Base-by-base conservation (phyloP, 2,797 vertebrate genomes). In the Tapera naevia region DNA sequence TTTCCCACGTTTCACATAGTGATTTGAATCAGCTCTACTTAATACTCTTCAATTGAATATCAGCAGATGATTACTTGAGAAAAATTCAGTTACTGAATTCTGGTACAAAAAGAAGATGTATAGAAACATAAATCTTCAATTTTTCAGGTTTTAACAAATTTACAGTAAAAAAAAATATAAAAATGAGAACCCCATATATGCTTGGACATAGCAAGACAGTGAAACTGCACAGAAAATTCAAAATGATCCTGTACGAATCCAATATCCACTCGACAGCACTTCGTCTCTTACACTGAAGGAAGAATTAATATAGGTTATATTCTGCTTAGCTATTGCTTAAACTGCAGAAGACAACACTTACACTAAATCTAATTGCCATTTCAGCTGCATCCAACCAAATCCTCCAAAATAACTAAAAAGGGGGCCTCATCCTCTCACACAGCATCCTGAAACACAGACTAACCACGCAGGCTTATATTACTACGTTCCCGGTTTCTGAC, bases 241-340 rank as follows among this genome's bases (percentile, higher is more conserved):
- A 32, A 50, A 64, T 15, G 17, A 35, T 17, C 19, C 13, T 45
- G 7, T 11, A 65, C 10, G 21, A 73, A 50, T 19, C 22, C 48
- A 22, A 13, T 2, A 2, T 13, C 16, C 4, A 5, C 45, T 61
- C 2, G 0, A n/a, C 5, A 56, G 12, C 41, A 23, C 10, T 7
- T 13, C 24, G 22, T 23, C 17, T 45, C 25, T 28, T 28, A 3
- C n/a, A 32, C 13, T n/a, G 45, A 45, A 45, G 7, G 10, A 61
- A 35, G 30, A 56, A 30, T 39, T 43, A 48, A 11, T 4, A 45
- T 0, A 3, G 27, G 18, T 3, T 22, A 23, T 39, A 28, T 39
- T 35, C 12, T 60, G 35, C 17, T 35, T 19, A 22, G 28, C 33
- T 73, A 10, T 6, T 56, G 5, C 4, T 1, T 11, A 33, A 74